Evolutionary conservation across 2,888 invertebrate species (phyloP), one percentile per base, ranked within the genome.

Genomic region (Amblyteles armatorius): DNA sequence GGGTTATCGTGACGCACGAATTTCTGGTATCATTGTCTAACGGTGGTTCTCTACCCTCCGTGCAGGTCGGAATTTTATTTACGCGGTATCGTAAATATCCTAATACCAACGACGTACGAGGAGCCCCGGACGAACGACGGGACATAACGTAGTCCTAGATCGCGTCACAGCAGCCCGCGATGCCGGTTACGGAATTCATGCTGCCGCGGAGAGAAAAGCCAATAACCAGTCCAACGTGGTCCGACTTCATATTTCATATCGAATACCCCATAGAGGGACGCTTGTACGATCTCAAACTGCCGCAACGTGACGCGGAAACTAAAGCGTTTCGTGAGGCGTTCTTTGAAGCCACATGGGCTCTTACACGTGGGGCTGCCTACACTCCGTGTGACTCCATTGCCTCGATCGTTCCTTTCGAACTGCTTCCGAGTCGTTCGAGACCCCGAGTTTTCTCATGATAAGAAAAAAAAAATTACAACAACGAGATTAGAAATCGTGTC

Each of bases 241-340:
- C 55, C 71, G 82, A 86, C 89, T 89, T 89, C 88, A 88, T 90
- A 89, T 87, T 86, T 90, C 89, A 90, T 90, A 88, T 88, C 87
- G 82, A 88, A 88, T 88, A 88, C 83, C 85, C 80, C 81, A 83
- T 86, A 82, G 87, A 86, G 87, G 87, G 87, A 88, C 88, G 86
- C 86, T 65, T 82, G 82, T 88, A 86, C 83, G 88, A 89, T 88
- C 88, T 87, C 84, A 89, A 90, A 90, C 88, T 88, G 89, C 89
- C 89, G 88, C 89, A 90, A 90, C 90, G 90, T 90, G 90, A 90
- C 87, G 89, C 88, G 90, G 89, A 90, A 90, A 90, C 89, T 86
- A 89, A 90, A 88, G 87, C 83, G 67, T 85, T 80, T 73, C 85
- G 83, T 80, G 83, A 80, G 71, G 73, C 85, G 83, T 77, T 72